These are phyloP conservation scores for Tachina grossa DNA, from an alignment of 2,888 invertebrate species.

Conservation along the genomic window DNA sequence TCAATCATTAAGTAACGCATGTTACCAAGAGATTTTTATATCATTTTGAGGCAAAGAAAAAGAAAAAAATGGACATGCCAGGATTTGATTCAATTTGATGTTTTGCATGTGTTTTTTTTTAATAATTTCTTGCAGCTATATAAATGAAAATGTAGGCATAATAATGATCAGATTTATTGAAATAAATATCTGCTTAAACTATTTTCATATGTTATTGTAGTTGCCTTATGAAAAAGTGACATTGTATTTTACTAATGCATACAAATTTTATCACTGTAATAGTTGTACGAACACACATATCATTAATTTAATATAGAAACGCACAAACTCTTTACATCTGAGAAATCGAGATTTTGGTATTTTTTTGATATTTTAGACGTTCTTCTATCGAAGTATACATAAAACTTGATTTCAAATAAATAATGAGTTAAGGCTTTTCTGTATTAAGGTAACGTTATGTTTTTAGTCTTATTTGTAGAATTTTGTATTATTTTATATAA, in stretches of 20 bases:
- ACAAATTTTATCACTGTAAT: background rate
- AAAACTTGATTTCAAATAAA: no score
- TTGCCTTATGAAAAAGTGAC: background rate
- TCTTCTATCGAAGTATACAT: no score
- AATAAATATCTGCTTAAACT: background rate
- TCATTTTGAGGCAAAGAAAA: conserved; percentile 10
- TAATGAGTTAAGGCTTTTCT: no score
- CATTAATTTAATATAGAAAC: no score
- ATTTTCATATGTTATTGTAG: background rate
- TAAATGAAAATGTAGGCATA: conserved; percentile 31
- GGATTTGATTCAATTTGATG: conserved; percentile 53
- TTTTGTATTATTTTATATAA: no score
- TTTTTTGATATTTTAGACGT: no score
- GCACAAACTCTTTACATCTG: no score
- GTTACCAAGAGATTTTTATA: conserved; percentile 49
- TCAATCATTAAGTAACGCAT: conserved; percentile 53
- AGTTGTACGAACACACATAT: no score
- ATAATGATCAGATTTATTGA: conserved; percentile 39
- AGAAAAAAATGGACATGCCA: conserved; percentile 11
- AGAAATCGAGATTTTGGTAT: no score
- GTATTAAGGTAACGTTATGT: no score
- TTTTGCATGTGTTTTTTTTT: background rate
- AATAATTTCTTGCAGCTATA: background rate
- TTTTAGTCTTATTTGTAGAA: no score
- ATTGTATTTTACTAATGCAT: background rate